A percentile compares a stretch with the other conserved stretches of the same genome.
Conservation (phyloP, 2,797 vertebrate genomes). For the Smutsia gigantea region DNA sequence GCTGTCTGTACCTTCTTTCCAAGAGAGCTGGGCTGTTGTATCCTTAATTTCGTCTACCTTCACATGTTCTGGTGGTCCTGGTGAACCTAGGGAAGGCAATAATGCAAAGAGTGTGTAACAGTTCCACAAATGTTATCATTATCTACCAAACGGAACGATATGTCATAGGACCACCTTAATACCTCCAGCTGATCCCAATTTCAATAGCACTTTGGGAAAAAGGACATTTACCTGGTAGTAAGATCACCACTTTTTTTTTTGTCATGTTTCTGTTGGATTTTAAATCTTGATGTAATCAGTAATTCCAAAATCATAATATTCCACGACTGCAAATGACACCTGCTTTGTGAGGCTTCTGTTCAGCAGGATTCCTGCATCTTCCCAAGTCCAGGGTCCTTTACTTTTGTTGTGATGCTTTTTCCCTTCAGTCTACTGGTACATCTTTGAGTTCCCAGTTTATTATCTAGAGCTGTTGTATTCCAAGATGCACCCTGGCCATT, state of each 20-base stretch:
- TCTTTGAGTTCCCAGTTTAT: background rate
- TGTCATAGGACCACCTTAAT: background rate
- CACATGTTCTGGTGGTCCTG: constrained; percentile 90
- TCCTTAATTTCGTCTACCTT: constrained; percentile 91
- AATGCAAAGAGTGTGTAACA: background rate
- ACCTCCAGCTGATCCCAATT: background rate
- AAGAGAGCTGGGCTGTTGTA: constrained; percentile 91
- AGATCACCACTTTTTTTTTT: background rate
- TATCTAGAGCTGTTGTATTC: constrained; percentile 29
- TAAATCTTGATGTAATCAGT: constrained; percentile 4
- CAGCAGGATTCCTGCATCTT: background rate
- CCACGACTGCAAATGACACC: background rate
- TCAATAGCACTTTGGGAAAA: constrained; percentile 9
- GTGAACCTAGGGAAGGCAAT: constrained; percentile 87
- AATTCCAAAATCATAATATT: background rate
- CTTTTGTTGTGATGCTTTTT: background rate
- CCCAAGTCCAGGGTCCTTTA: background rate
- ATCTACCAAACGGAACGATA: background rate
- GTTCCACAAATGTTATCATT: background rate
- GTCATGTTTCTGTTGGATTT: background rate
- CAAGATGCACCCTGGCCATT: background rate
- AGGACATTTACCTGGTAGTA: background rate
- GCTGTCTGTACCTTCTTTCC: constrained; percentile 91
- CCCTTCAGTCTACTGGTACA: constrained; percentile 46
- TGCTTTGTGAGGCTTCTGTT: constrained; percentile 24